Base-by-base conservation (phyloP, 2,113 vertebrate species). In the Crotalus tigris region DNA sequence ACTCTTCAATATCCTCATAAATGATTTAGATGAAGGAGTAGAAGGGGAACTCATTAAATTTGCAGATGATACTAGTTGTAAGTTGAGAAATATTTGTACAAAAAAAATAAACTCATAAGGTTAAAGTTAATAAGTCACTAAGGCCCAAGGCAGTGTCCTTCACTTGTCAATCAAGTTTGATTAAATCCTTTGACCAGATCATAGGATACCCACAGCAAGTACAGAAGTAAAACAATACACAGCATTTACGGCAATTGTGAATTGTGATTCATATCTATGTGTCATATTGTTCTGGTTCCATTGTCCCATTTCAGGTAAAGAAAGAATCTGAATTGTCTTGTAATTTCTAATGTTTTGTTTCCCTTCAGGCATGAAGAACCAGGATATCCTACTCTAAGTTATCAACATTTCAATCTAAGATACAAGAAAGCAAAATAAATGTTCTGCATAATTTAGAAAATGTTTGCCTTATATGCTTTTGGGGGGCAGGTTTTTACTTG, bases 251-350 rank as follows among this genome's bases (percentile, higher is more conserved):
- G 81, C 0, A 0, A 87, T 64, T 91, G 59, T 94, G 53, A 86
- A 46, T 75, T 89, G 69, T 26, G 91, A 29, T 59, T 90, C 90
- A 86, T 93, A 93, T 92, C 87, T 86, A 90, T 58, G 33, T 3
- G 3, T 55, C 92, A 93, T 92, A 51, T n/a, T 94, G 51, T 57
- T 81, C 49, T 92, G 87, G 49, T 55, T 93, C 92, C 75, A 92
- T 49, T 88, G 39, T 89, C 11, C 44, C 91, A n/a, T 91, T 94
- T 90, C 95, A 91, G 87, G 49, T 88, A 95, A 92, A 93, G 59
- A 94, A 94, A 94, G 90, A 7, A 86, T 94, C 95, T 89, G 92
- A 94, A 87, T 85, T 94, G 94, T 91, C 85, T 92, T 92, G 39
- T 90, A 92, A 85, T 61, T 94, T 94, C 93, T 94, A 49, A 92